Evolutionary conservation across 2,888 invertebrate species (phyloP).

Genomic region (Orchesella flavescens): DNA sequence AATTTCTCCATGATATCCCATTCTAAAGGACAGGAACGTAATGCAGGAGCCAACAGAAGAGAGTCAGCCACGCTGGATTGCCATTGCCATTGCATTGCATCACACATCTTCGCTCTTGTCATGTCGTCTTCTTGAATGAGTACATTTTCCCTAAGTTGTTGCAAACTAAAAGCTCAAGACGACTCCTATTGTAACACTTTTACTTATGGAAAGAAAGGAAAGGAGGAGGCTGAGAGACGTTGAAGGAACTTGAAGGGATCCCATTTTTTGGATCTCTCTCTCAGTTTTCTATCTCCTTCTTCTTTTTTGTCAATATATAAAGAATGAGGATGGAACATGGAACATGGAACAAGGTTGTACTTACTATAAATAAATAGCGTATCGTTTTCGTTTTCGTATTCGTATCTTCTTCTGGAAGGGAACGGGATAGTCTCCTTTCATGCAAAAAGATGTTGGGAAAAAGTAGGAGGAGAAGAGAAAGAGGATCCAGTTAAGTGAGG

Average conservation of each 20-base stretch:
- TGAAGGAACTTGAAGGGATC: too few species aligned
- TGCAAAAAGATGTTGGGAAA: neutral
- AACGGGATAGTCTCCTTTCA: neutral
- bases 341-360: too few species aligned
- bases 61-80: too few species aligned
- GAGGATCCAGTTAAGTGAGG: constrained; percentile 45
- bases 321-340: too few species aligned
- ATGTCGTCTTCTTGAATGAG: neutral
- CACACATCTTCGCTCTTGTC: neutral
- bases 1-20: constrained; percentile 1
- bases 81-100: neutral
- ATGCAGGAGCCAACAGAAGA: neutral
- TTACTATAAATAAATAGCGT: too few species aligned
- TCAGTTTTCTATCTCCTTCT: too few species aligned
- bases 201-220: neutral
- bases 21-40: constrained; percentile 5
- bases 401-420: too few species aligned
- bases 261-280: too few species aligned
- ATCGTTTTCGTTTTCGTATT: too few species aligned
- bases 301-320: too few species aligned
- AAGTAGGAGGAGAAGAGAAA: constrained; percentile 14
- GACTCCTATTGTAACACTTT: neutral
- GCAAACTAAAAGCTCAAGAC: neutral
- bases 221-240: too few species aligned
- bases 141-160: constrained; percentile 6